Evolutionary conservation across 2,888 invertebrate species (phyloP).

Genomic region (Bimastos eiseni): DNA sequence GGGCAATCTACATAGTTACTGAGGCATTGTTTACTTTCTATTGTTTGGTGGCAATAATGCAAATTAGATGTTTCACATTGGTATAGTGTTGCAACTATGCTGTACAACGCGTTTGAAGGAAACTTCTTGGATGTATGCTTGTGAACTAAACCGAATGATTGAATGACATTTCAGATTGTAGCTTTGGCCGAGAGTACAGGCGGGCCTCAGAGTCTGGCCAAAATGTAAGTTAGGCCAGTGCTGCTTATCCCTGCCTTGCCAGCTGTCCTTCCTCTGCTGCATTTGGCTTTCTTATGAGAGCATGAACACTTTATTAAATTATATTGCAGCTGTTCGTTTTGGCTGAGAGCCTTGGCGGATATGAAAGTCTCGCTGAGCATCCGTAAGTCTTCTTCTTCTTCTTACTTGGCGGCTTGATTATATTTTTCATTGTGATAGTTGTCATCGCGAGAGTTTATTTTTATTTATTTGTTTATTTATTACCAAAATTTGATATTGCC

Average conservation of each 20-base stretch:
- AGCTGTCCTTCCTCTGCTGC: not conserved
- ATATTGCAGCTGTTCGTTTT: constrained; percentile 57
- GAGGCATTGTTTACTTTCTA: not conserved
- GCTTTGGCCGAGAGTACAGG: not conserved
- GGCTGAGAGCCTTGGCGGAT: constrained; percentile 63
- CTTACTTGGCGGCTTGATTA: not conserved
- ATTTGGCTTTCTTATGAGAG: not conserved
- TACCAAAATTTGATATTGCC: too few species aligned
- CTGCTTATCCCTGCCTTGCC: not conserved
- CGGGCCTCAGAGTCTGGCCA: constrained; percentile 16
- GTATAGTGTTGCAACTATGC: not conserved
- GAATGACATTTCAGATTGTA: not conserved
- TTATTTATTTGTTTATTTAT: too few species aligned
- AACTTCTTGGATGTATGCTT: not conserved
- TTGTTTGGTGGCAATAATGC: not conserved
- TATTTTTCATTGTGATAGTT: not conserved
- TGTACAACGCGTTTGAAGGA: too few species aligned
- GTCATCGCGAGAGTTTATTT: too few species aligned
- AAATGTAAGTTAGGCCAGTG: constrained; percentile 16
- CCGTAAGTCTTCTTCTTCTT: constrained; percentile 56
- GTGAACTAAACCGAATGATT: not conserved
- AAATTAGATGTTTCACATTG: not conserved
- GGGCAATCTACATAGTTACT: not conserved
- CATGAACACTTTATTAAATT: constrained; percentile 29
- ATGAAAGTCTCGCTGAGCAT: constrained; percentile 61